Base-by-base conservation (phyloP, 2,113 vertebrate species). In the Empidonax alnorum region DNA sequence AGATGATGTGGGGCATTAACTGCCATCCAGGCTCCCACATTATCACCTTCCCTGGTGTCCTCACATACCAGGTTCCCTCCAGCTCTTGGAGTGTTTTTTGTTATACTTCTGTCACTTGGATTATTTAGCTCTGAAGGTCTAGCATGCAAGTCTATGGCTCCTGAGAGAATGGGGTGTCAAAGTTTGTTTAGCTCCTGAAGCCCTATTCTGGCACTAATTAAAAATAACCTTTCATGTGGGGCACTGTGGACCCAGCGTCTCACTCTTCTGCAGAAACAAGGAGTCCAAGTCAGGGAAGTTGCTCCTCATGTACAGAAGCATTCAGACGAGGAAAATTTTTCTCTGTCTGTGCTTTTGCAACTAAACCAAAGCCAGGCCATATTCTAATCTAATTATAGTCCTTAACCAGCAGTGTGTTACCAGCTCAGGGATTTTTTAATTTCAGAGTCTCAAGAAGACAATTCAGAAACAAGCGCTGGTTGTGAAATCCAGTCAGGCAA, bases 401-500 rank as follows among this genome's bases (percentile, higher is more conserved):
- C 61, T 84, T 81, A 83, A 78, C 78, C 69, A 68, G 67, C 50
- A 80, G 30, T 3, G 3, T 72, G 69, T 89, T 73, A 84, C 65
- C 31, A 92, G 47, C 71, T 90, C 59, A 33, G 61, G 39, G 30
- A 63, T 47, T 83, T 94, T 79, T 79, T 52, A 86, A 80, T 63
- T 75, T 90, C 68, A 47, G 56, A 52, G 22, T 33, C 42, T 90
- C 9, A 1, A 90, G 79, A 95, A 93, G 88, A 84, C 65, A 92
- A 89, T 74, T 86, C 82, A 83, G 74, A 94, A 87, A 68, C 59
- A 80, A 77, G 68, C 3, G 7, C 68, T 75, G 87, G 55, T 46
- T 87, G 74, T 95, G 90, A 96, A 96, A 94, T 89, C 83, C 92
- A 94, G 84, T 87, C 93, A 93, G 53, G 90, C 86, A 88, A 78